These are phyloP conservation scores for Rhorus exstirpatorius DNA, from an alignment of 2,888 invertebrate genomes.

Conservation along the genomic window DNA sequence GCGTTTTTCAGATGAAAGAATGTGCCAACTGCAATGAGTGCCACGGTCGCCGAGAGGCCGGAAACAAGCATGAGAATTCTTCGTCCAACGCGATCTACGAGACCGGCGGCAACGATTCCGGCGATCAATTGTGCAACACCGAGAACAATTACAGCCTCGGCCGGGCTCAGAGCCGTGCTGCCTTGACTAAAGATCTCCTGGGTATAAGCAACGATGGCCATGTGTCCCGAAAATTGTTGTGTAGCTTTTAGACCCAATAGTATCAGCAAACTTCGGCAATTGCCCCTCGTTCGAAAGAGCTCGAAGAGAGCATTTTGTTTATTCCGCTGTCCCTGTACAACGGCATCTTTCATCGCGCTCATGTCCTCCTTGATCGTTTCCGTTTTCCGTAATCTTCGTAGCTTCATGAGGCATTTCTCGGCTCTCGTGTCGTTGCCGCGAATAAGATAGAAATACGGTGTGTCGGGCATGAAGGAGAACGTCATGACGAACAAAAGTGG, in stretches of 20 bases:
- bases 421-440: conserved; percentile 87
- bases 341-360: conserved; percentile 87
- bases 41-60: conserved; percentile 87
- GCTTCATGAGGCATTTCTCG: conserved; percentile 87
- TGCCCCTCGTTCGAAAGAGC: conserved; percentile 86
- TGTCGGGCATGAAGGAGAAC: conserved; percentile 89
- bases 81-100: conserved; percentile 89
- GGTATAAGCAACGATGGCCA: conserved; percentile 88
- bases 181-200: conserved; percentile 89
- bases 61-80: conserved; percentile 88
- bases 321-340: conserved; percentile 87
- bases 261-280: conserved; percentile 88
- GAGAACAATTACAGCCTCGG: conserved; percentile 87
- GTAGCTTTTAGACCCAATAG: conserved; percentile 88
- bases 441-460: conserved; percentile 88
- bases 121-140: conserved; percentile 88
- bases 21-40: conserved; percentile 87
- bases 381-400: conserved; percentile 87
- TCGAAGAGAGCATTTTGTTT: conserved; percentile 86
- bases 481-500: conserved; percentile 88
- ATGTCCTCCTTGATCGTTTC: conserved; percentile 88
- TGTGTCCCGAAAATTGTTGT: conserved; percentile 89
- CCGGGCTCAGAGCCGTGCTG: conserved; percentile 86
- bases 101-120: conserved; percentile 87
- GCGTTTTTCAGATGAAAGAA: conserved; percentile 88